Conservation (phyloP, 92 coral and sea anemone genomes). For the Parazoanthus swiftii region DNA sequence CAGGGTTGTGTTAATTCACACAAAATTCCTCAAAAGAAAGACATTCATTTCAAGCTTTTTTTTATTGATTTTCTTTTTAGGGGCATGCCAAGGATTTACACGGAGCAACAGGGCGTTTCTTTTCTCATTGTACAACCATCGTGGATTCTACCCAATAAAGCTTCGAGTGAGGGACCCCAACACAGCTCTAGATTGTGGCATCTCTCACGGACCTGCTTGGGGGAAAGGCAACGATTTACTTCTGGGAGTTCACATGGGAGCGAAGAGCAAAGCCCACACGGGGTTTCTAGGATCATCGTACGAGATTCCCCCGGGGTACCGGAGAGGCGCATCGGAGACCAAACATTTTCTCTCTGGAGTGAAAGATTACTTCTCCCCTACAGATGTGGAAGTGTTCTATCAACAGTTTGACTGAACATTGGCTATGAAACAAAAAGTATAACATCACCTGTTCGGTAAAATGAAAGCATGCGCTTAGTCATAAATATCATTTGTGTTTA, state of each 20-base stretch:
- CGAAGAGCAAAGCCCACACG: conserved; percentile 24
- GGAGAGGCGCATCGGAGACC: conserved; percentile 29
- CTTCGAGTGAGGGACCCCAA: conserved; percentile 19
- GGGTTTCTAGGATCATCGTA: conserved; percentile 29
- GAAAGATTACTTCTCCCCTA: conserved; percentile 29
- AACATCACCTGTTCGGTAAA: background rate
- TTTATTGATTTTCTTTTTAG: background rate
- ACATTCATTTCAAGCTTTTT: too few species aligned
- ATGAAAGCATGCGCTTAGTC: background rate
- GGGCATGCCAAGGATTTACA: conserved; percentile 22
- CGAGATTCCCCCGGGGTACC: conserved; percentile 25
- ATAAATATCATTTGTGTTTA: too few species aligned
- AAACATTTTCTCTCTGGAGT: conserved; percentile 35
- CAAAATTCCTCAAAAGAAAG: background rate
- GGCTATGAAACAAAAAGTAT: background rate
- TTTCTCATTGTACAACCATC: conserved; percentile 28
- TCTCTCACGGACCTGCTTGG: conserved; percentile 38
- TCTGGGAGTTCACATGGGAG: conserved; percentile 35
- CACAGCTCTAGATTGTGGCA: conserved; percentile 27
- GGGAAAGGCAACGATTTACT: conserved; percentile 30
- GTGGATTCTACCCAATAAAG: conserved; percentile 33
- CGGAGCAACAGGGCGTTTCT: conserved; percentile 18
- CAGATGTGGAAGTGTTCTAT: conserved; percentile 41
- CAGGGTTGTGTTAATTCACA: background rate
- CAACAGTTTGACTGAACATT: background rate